phyloP scores from a whole-genome alignment of 2,797 vertebrate species.

The Pyrocephalus nanus region DNA sequence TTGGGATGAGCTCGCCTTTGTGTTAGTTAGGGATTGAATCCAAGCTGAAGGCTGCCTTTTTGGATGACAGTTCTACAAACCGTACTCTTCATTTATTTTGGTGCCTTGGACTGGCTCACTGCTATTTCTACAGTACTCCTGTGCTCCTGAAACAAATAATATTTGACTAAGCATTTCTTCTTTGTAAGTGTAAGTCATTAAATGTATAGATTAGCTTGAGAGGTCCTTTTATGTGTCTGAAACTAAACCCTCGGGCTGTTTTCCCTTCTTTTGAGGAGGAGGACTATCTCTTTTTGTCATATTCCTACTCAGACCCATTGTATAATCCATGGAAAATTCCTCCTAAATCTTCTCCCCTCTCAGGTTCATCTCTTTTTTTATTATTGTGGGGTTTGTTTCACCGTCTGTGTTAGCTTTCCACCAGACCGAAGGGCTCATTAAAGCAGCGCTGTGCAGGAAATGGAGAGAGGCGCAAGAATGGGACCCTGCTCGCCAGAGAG shows the following conservation, averaged over 20 bases:
- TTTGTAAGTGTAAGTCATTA: neutral
- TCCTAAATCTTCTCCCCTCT: slow-evolving; percentile 7
- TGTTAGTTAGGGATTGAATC: neutral
- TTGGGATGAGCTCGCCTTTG: accelerated
- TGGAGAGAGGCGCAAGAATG: slow-evolving; percentile 16
- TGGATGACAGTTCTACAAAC: neutral
- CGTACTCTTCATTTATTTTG: neutral
- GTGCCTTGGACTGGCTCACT: neutral
- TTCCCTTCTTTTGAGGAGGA: neutral
- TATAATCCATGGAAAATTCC: slow-evolving; percentile 11
- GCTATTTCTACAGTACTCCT: neutral
- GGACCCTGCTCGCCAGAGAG: neutral
- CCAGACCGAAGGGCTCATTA: slow-evolving; percentile 37
- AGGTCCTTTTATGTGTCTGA: neutral
- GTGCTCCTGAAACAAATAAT: neutral
- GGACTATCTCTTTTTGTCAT: neutral
- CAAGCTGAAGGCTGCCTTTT: neutral
- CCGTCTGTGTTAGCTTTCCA: neutral
- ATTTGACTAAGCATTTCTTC: neutral
- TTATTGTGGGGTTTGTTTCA: neutral
- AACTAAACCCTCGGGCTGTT: neutral
- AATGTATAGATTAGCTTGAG: neutral
- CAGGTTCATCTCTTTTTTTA: neutral
- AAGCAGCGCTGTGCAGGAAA: slow-evolving; percentile 3
- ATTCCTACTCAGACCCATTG: neutral